Conservation (phyloP, 2,888 invertebrate genomes). For the Trachelus iudaicus region DNA sequence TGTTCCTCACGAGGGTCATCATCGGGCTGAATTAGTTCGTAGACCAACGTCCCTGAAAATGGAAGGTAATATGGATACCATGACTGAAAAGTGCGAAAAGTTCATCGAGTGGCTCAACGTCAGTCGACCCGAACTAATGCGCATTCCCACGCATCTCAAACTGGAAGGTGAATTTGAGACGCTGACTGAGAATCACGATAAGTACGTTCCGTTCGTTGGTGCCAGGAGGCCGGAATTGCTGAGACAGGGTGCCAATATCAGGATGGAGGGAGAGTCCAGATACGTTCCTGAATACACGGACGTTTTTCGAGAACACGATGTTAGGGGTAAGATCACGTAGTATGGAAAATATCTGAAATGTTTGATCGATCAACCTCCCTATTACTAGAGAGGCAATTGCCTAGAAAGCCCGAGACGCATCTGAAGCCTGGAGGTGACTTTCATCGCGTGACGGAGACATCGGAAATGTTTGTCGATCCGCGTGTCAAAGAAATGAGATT, state of each 20-base stretch:
- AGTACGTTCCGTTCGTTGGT: conserved; percentile 64
- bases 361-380: background rate
- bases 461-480: conserved; percentile 35
- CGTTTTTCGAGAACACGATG: conserved; percentile 54
- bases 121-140: conserved; percentile 64
- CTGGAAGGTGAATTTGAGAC: conserved; percentile 67
- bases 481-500: conserved; percentile 31
- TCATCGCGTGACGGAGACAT: conserved; percentile 33
- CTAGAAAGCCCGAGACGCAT: conserved; percentile 46
- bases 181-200: conserved; percentile 65
- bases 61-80: conserved; percentile 67
- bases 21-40: conserved; percentile 63
- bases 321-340: conserved; percentile 36
- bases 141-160: conserved; percentile 65
- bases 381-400: conserved; percentile 42
- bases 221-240: conserved; percentile 62
- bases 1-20: conserved; percentile 64
- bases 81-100: conserved; percentile 68
- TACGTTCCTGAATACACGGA: conserved; percentile 65
- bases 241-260: conserved; percentile 65
- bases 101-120: conserved; percentile 58
- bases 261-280: conserved; percentile 66
- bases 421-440: conserved; percentile 46
- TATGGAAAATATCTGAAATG: background rate
- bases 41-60: conserved; percentile 66